Percentiles rank a stretch among this genome's conserved stretches.
phyloP scores from a whole-genome alignment of 53 echinoderm and acorn worm genomes.

The Stichopus horrens region DNA sequence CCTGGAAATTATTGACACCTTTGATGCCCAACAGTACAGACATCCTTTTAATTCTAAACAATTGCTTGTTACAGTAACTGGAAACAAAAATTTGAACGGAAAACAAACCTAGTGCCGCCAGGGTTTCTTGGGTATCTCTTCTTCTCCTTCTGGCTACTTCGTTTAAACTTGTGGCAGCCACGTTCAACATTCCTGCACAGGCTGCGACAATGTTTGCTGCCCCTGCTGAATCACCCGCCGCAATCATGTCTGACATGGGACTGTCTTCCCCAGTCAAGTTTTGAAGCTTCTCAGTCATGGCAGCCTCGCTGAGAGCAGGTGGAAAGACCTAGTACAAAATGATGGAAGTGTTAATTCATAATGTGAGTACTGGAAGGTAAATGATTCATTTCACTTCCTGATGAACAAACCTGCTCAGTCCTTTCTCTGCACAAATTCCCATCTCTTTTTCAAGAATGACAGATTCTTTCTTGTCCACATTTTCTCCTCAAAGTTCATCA shows the following conservation, averaged over 20 bases:
- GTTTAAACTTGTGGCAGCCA: conserved; percentile 55
- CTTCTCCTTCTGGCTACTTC: conserved; percentile 5
- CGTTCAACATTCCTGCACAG: conserved; percentile 87
- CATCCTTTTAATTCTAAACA: too few relatives aligned
- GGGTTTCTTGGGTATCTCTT: conserved; percentile 8
- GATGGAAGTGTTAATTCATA: too few relatives aligned
- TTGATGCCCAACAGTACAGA: too few relatives aligned
- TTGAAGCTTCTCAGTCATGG: conserved; percentile 78
- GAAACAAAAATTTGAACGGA: not conserved
- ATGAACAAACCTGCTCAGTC: too few relatives aligned
- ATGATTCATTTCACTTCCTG: too few relatives aligned
- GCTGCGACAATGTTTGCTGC: conserved; percentile 89
- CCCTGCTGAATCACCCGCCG: conserved; percentile 70
- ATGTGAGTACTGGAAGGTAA: too few relatives aligned
- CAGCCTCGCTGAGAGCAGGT: conserved; percentile 62
- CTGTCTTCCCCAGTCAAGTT: conserved; percentile 82
- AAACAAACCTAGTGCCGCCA: not conserved
- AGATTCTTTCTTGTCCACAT: too few relatives aligned
- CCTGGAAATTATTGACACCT: too few relatives aligned
- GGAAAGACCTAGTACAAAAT: conserved; percentile 59
- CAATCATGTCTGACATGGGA: conserved; percentile 71
- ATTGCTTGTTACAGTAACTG: too few relatives aligned
- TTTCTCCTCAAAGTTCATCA: too few relatives aligned
- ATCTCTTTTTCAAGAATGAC: too few relatives aligned
- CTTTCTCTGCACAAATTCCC: too few relatives aligned